Percentiles rank a stretch among this genome's conserved stretches.
Conservation (phyloP, 2,113 vertebrate genomes). For the Otus sunia region DNA sequence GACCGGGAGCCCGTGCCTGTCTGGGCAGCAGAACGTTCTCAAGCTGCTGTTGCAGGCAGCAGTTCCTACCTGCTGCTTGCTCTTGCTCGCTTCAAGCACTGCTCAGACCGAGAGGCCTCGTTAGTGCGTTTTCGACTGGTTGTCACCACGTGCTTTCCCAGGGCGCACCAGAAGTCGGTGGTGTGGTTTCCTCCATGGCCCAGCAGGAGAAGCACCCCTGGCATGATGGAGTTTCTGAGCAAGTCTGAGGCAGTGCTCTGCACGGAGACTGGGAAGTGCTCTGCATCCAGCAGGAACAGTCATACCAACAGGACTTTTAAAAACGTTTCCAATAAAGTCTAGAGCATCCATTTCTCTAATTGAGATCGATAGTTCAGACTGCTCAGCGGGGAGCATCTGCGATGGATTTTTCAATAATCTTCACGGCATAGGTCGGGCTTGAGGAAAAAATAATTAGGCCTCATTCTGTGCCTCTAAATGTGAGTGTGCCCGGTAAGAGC, state of each 20-base stretch:
- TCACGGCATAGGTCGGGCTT: background rate
- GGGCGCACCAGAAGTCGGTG: fast-evolving
- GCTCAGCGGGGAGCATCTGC: background rate
- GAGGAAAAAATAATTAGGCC: background rate
- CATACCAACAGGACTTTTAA: background rate
- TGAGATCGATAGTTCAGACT: background rate
- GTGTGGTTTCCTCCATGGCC: background rate
- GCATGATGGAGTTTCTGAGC: background rate
- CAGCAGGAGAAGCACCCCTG: background rate
- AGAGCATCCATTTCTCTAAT: background rate
- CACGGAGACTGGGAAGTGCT: background rate
- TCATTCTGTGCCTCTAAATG: background rate
- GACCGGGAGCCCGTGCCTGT: fast-evolving
- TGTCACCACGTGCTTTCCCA: background rate
- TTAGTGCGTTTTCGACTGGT: fast-evolving
- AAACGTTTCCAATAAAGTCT: background rate
- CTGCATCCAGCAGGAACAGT: background rate
- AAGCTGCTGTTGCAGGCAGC: background rate
- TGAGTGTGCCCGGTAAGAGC: background rate
- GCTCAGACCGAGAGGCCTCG: background rate
- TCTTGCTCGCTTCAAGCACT: background rate
- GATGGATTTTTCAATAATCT: background rate
- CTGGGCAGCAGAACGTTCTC: background rate
- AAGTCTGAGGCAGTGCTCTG: background rate
- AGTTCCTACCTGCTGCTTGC: background rate